Evolutionary conservation across 1,140 invertebrate species (phyloP).

Genomic region (Zophobas atratus): DNA sequence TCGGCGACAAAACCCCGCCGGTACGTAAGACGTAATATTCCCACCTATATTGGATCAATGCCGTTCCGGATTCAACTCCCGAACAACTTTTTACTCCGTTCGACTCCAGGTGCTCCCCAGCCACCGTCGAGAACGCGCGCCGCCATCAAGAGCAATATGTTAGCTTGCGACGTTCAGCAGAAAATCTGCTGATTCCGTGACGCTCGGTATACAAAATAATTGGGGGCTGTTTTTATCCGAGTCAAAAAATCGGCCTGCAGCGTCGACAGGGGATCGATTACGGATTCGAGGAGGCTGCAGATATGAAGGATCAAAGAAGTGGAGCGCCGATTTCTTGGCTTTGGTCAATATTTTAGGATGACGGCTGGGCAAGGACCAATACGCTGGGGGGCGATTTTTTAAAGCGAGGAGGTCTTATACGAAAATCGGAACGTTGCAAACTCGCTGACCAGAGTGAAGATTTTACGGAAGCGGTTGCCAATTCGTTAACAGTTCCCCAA

Average conservation of each 20-base stretch:
- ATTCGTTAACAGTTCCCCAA: neutral
- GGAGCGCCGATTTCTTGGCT: neutral
- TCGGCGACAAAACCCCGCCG: conserved; percentile 26
- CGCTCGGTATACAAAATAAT: conserved; percentile 35
- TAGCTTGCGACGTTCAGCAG: conserved; percentile 24
- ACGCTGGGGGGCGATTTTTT: neutral
- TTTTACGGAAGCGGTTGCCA: no score
- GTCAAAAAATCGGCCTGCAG: neutral
- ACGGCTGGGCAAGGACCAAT: neutral
- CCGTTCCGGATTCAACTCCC: conserved; percentile 10
- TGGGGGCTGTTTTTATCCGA: conserved; percentile 3
- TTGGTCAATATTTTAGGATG: conserved; percentile 7
- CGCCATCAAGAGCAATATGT: conserved; percentile 36
- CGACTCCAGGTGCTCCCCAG: conserved; percentile 34
- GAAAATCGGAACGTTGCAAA: no score
- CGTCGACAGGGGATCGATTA: neutral
- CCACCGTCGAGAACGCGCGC: neutral
- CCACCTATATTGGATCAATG: conserved; percentile 40
- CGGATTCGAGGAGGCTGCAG: neutral
- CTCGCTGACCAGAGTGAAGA: no score
- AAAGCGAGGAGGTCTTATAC: neutral
- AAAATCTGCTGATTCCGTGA: conserved; percentile 23
- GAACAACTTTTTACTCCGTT: conserved; percentile 36
- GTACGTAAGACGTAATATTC: conserved; percentile 35
- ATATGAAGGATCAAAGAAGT: neutral